Base-by-base conservation (phyloP, 2,113 vertebrate genomes). In the Grantiella picta region DNA sequence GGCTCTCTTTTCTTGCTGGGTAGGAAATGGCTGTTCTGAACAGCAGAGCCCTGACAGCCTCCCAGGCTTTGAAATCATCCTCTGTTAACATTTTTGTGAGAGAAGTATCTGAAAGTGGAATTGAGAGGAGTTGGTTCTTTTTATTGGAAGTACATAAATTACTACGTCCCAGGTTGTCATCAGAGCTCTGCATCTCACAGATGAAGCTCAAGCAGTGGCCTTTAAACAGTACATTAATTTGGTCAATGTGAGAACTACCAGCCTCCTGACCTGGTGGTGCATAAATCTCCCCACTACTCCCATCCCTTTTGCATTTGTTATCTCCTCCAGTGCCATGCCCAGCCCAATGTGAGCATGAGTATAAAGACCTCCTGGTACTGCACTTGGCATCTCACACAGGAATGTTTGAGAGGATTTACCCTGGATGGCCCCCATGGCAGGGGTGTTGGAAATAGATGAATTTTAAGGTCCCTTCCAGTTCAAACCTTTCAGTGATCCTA, bases 1-100 rank as follows among this genome's bases (percentile, higher is more conserved):
- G 52, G 7, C 7, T 88, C 5, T 76, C 25, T 40, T 80, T 75
- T 60, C 68, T 91, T 1, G 0, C 27, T 92, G 63, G 8, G 38
- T 93, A 25, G 66, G 96, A 97, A 97, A 96, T 68, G 70, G 42
- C 60, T 95, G 73, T 73, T 94, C 82, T 95, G 94, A 95, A 79
- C 16, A 18, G 90, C 61, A 2, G 6, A 93, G 86, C 42, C 76
- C 82, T 16, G 18, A 38, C 4, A 8, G 45, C 82, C 78, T 90
- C 76, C 47, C 2, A 29, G 82, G 86, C 73, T 97, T 96, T 81
- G 70, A 12, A 45, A n/a, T 71, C 18, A 9, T 50, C 56, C 85
- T 97, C 90, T 92, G 71, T 92, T 96, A 81, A 73, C 45, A 35
- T 72, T 95, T 96, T 70, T 47, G 42, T 12, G 11, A 82, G 45